Percentiles rank a stretch among this genome's conserved stretches.
Conservation (phyloP, 2,797 vertebrate genomes). For the Coranthus polyacanthus region DNA sequence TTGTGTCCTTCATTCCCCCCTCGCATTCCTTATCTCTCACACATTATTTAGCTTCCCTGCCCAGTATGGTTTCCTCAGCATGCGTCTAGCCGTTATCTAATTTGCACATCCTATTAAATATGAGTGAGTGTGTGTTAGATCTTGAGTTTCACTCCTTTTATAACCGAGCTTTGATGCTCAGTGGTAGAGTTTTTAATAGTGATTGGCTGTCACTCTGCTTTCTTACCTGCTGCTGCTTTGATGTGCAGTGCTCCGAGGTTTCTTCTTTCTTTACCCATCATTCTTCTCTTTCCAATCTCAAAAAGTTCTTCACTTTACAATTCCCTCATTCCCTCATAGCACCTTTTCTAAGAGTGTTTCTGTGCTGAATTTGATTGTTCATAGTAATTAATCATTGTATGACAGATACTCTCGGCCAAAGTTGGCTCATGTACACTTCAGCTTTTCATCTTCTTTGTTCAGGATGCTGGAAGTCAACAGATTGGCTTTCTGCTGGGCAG, state of each 20-base stretch:
- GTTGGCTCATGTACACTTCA: constrained; percentile 2
- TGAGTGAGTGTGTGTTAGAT: constrained; percentile 44
- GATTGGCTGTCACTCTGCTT: constrained; percentile 50
- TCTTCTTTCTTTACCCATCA: constrained; percentile 11
- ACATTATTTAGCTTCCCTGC: constrained; percentile 12
- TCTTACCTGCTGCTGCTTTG: constrained; percentile 66
- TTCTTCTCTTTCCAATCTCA: constrained; percentile 1
- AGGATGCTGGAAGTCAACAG: constrained; percentile 97
- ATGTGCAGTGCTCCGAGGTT: constrained; percentile 47
- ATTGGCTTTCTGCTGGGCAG: constrained; percentile 96
- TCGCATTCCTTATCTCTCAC: not conserved
- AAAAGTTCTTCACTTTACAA: constrained; percentile 10
- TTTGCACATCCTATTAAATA: constrained; percentile 63
- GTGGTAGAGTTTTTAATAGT: constrained; percentile 59
- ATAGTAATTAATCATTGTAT: constrained; percentile 15
- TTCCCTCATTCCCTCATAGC: constrained; percentile 17
- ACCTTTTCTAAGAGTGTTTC: constrained; percentile 19
- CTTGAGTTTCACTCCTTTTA: constrained; percentile 27
- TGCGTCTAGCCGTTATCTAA: constrained; percentile 41
- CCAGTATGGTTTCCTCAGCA: constrained; percentile 34
- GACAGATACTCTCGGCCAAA: constrained; percentile 4
- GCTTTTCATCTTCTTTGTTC: constrained; percentile 27
- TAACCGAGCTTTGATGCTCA: constrained; percentile 60
- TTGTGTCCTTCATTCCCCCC: not conserved
- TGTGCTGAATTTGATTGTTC: constrained; percentile 18